These are phyloP conservation scores for Microtus pennsylvanicus DNA, from an alignment of 2,113 vertebrate species.

Conservation along the genomic window DNA sequence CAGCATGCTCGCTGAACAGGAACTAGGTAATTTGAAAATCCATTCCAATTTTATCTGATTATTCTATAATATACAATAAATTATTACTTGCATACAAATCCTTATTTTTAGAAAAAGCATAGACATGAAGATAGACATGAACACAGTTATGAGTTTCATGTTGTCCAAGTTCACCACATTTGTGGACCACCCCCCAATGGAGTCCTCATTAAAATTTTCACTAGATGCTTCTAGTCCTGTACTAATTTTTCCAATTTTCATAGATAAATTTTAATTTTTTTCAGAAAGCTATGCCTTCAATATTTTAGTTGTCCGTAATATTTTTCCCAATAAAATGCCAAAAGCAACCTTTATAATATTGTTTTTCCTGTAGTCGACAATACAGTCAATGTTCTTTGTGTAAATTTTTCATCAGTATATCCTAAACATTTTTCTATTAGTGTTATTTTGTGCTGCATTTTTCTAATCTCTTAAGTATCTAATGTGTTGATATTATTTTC, in stretches of 20 bases:
- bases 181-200: not conserved
- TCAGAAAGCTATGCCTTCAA: slow-evolving; percentile 6
- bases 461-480: slow-evolving; percentile 76
- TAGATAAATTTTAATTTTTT: slow-evolving; percentile 62
- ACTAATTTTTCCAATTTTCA: slow-evolving; percentile 63
- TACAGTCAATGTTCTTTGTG: slow-evolving; percentile 74
- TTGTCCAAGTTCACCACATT: slow-evolving; percentile 58
- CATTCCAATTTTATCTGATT: slow-evolving; percentile 5
- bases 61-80: slow-evolving; percentile 14
- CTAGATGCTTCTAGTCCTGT: slow-evolving; percentile 4
- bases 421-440: slow-evolving; percentile 28
- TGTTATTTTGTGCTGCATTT: slow-evolving; percentile 73
- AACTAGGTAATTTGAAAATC: slow-evolving; percentile 43
- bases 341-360: not conserved
- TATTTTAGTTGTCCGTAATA: slow-evolving; percentile 52
- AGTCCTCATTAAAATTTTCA: slow-evolving; percentile 10
- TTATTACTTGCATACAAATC: not conserved
- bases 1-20: not conserved
- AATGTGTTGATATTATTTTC: slow-evolving; percentile 80
- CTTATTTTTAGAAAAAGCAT: slow-evolving; percentile 36
- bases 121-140: slow-evolving; percentile 17
- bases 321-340: slow-evolving; percentile 5
- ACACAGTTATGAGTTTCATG: slow-evolving; percentile 34
- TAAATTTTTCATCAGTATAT: slow-evolving; percentile 76
- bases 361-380: not conserved